These are phyloP conservation scores for Laterallus jamaicensis DNA, from an alignment of 2,113 vertebrate genomes.

Conservation along the genomic window DNA sequence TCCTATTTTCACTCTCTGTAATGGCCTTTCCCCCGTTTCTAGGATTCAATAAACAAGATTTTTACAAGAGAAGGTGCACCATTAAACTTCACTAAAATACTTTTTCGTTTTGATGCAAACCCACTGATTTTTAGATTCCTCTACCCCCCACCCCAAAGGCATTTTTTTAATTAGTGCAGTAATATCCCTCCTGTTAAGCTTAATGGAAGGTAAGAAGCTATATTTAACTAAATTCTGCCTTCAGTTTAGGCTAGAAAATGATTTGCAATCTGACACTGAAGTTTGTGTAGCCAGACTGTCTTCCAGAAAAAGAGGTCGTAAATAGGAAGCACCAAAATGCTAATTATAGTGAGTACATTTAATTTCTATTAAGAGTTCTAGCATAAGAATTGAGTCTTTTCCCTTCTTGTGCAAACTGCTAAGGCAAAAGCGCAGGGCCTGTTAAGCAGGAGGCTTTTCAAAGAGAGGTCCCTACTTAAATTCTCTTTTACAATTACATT, in stretches of 20 bases:
- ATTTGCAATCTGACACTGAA: slow-evolving; percentile 4
- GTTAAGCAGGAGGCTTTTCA: not conserved
- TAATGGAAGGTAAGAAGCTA: slow-evolving; percentile 8
- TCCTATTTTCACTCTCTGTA: not conserved
- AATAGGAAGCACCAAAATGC: slow-evolving; percentile 8
- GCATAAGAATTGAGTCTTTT: not conserved
- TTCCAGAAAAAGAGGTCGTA: slow-evolving; percentile 42
- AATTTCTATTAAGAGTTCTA: slow-evolving; percentile 3
- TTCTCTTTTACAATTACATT: not conserved
- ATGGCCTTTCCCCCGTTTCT: not conserved
- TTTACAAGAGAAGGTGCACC: not conserved
- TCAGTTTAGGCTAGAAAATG: not conserved
- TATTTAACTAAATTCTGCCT: slow-evolving; percentile 15
- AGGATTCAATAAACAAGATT: not conserved
- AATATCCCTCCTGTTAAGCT: slow-evolving; percentile 26
- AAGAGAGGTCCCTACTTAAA: not conserved
- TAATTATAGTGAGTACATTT: slow-evolving; percentile 29
- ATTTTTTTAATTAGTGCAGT: slow-evolving; percentile 27
- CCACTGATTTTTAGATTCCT: not conserved
- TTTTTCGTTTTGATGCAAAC: not conserved
- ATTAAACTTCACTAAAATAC: not conserved
- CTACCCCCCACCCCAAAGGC: not conserved
- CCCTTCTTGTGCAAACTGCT: not conserved
- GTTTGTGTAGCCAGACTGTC: not conserved
- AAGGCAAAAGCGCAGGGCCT: not conserved